Base-by-base conservation (phyloP, 1,140 invertebrate species). In the Eriocheir sinensis region DNA sequence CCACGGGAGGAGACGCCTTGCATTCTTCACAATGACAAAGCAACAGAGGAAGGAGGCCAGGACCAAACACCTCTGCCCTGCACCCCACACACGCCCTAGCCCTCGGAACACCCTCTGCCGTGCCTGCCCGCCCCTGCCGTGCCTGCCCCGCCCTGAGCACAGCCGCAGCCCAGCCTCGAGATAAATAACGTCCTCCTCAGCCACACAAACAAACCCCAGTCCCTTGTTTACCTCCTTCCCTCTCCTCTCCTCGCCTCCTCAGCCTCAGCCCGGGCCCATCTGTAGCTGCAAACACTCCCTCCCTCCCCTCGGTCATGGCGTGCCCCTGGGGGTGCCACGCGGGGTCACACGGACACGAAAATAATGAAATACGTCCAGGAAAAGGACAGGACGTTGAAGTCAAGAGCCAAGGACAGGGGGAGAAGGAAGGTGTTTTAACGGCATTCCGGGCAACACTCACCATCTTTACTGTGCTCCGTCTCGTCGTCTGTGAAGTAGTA, bases 401-500 rank as follows among this genome's bases (percentile, higher is more conserved):
- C 60, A n/a, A 4, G 27, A n/a, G 0, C 44, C 12, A 21, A 21
- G 1, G 6, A 72, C 27, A 48, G 4, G 44, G 4, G 44, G 44
- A 6, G 44, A 48, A 48, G 15, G 4, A 15, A 6, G 44, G 44
- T 48, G 15, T 48, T 48, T 48, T 32, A 92, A 9, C n/a, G 15
- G 2, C 38, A 30, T 38, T 9, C 32, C 9, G 30, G 17, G 30
- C 30, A 88, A n/a, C n/a, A 92, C 94, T 95, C 91, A 95, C 94
- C 94, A 92, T 92, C 91, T 95, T 93, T 95, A 92, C 91, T 95
- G 94, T 92, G 92, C 85, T 95, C 94, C 94, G 91, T 72, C 91
- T 95, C 94, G 60, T 95, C 94, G 91, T 95, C 94, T 95, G 94
- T 95, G 94, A 92, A 95, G 94, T 81, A 95, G 94, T 95, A 95